These are phyloP conservation scores for Hofmannophila pseudospretella DNA, from an alignment of 2,888 invertebrate genomes.

Conservation along the genomic window DNA sequence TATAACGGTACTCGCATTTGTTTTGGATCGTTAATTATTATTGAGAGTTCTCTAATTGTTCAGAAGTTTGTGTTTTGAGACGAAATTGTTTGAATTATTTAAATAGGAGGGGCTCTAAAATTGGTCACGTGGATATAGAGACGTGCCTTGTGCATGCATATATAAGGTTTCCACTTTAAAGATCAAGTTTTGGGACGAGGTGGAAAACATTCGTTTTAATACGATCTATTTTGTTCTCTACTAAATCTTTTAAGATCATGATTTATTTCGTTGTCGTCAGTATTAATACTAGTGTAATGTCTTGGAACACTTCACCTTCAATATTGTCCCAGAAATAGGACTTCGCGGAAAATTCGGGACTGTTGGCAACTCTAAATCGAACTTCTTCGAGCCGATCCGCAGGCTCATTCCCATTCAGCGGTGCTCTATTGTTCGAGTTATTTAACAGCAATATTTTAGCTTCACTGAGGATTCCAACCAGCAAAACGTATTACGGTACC, in stretches of 20 bases:
- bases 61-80: constrained; percentile 44
- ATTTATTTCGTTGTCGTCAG: neutral
- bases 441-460: constrained; percentile 20
- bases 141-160: constrained; percentile 27
- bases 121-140: constrained; percentile 45
- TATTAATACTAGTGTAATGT: neutral
- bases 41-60: constrained; percentile 53
- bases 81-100: constrained; percentile 53
- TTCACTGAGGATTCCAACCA: neutral
- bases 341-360: neutral
- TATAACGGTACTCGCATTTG: neutral
- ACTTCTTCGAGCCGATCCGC: constrained; percentile 30
- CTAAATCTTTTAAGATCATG: no score
- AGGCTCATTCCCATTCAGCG: constrained; percentile 25
- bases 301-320: neutral
- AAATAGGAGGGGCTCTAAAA: constrained; percentile 42
- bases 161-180: no score
- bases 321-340: neutral
- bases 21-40: constrained; percentile 34
- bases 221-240: no score
- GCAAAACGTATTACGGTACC: neutral
- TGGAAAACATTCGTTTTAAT: no score
- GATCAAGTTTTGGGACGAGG: no score
- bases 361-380: constrained; percentile 14
- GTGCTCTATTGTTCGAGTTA: constrained; percentile 31